A percentile compares a stretch with the other conserved stretches of the same genome.
phyloP scores from a whole-genome alignment of 2,797 vertebrate genomes.

The Emys orbicularis region DNA sequence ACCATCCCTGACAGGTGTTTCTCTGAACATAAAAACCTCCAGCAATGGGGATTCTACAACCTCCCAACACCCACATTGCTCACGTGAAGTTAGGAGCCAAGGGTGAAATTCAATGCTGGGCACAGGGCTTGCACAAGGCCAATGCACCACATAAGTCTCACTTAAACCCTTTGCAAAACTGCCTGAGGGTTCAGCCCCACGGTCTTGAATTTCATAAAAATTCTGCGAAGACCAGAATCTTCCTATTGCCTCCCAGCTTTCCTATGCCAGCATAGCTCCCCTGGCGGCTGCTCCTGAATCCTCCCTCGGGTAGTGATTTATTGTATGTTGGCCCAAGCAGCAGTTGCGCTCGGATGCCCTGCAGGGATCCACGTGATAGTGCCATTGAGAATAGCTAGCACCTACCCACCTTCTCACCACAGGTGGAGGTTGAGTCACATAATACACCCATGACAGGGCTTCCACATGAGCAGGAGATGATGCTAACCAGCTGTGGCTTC shows the following conservation, averaged over 20 bases:
- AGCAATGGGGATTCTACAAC: not conserved
- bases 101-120: not conserved
- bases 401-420: not conserved
- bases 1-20: not conserved
- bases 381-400: not conserved
- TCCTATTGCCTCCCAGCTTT: not conserved
- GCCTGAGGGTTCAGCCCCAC: not conserved
- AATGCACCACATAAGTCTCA: not conserved
- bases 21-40: not conserved
- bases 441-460: not conserved
- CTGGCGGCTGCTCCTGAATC: not conserved
- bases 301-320: rapidly evolving
- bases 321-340: not conserved
- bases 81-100: not conserved
- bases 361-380: not conserved
- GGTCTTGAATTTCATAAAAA: not conserved
- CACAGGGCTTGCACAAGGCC: not conserved
- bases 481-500: not conserved
- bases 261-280: not conserved
- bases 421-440: not conserved
- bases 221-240: not conserved
- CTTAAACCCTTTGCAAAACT: not conserved
- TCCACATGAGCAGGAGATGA: not conserved
- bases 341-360: not conserved
- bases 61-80: not conserved